Evolutionary conservation across 2,797 vertebrate genomes (phyloP).

Genomic region (Pipistrellus pipistrellus): DNA sequence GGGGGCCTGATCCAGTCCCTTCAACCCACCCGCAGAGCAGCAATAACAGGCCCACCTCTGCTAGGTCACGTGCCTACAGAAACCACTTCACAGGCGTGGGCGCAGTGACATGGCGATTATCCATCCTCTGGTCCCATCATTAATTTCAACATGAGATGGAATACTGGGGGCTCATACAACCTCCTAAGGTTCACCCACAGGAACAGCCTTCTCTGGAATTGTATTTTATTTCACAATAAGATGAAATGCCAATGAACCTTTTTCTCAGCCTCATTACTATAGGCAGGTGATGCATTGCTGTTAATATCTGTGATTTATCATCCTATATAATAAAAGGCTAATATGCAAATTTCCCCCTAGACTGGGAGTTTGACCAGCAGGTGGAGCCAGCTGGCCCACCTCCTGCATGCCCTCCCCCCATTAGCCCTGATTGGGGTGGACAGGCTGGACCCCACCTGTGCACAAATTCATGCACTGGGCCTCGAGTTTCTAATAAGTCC

Average conservation of each 20-base stretch:
- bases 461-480: too few relatives aligned
- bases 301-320: too few relatives aligned
- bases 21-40: rapidly evolving
- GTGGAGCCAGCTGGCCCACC: too few relatives aligned
- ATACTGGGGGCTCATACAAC: neutral
- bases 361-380: too few relatives aligned
- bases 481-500: neutral
- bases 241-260: neutral
- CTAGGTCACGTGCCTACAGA: rapidly evolving
- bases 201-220: neutral
- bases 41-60: neutral
- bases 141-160: neutral
- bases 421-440: too few relatives aligned
- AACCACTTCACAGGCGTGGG: rapidly evolving
- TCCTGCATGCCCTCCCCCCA: rapidly evolving
- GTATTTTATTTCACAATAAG: neutral
- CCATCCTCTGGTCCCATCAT: rapidly evolving
- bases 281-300: neutral
- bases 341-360: too few relatives aligned
- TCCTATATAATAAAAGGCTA: too few relatives aligned
- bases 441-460: too few relatives aligned
- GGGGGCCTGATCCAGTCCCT: neutral
- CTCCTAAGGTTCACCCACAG: neutral
- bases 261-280: neutral
- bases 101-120: rapidly evolving